phyloP scores from a whole-genome alignment of 1,140 invertebrate species.

The Apolygus lucorum region DNA sequence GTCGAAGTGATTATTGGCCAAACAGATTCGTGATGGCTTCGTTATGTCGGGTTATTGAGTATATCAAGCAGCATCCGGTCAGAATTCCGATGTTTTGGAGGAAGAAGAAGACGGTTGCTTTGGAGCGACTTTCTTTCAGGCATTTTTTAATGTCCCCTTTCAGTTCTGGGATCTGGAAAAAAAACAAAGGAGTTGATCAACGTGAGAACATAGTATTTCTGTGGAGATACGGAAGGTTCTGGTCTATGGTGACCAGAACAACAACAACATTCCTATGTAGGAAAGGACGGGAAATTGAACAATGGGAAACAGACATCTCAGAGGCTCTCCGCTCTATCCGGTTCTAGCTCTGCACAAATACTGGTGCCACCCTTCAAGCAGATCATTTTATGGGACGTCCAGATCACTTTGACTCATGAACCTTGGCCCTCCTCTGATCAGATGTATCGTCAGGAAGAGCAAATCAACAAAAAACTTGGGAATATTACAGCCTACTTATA shows the following conservation, averaged over 20 bases:
- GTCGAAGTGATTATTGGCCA: too few species aligned
- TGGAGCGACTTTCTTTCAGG: conserved; percentile 28
- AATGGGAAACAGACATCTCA: neutral
- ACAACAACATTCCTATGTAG: neutral
- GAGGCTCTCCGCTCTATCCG: neutral
- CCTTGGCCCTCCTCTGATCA: too few species aligned
- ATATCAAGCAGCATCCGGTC: conserved; percentile 29
- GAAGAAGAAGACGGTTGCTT: conserved; percentile 28
- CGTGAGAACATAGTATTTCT: neutral
- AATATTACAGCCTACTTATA: too few species aligned
- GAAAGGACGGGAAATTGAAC: neutral
- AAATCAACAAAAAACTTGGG: too few species aligned
- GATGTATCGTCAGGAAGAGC: too few species aligned
- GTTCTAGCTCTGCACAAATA: too few species aligned
- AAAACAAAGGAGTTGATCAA: neutral
- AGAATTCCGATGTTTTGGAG: conserved; percentile 34
- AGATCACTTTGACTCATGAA: too few species aligned
- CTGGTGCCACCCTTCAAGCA: too few species aligned
- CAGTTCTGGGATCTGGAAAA: conserved; percentile 41
- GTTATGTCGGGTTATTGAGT: conserved; percentile 32
- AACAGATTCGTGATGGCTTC: conserved; percentile 26
- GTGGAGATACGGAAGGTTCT: neutral
- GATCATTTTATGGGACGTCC: too few species aligned
- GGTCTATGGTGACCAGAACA: neutral
- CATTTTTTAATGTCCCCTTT: conserved; percentile 34